Evolutionary conservation across 2,797 vertebrate species (phyloP), one percentile per base, ranked within the genome.

Genomic region (Argya squamiceps): DNA sequence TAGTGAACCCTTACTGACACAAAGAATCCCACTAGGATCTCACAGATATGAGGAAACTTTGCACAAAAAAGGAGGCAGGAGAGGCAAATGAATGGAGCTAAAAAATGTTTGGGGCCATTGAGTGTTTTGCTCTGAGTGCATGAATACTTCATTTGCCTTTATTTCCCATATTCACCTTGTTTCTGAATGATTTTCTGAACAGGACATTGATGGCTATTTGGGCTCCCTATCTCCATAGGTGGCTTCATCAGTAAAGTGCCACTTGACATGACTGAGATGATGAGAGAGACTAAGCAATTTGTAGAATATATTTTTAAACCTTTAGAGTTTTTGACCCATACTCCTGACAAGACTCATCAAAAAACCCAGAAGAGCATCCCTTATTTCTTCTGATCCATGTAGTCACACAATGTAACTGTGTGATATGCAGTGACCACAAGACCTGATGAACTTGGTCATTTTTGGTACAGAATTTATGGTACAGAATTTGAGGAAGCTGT

Each of bases 361-460:
- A 22, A 63, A 63, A 3, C 2, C 11, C 6, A 21, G 52, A 49
- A 62, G 59, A 64, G 29, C 3, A 16, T 1, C 4, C 3, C 7
- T 49, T 36, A 50, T 71, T 69, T 19, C 15, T 79, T 58, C 23
- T 70, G 23, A 70, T 60, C 21, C 21, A 15, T 1, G 2, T 18
- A 44, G 30, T 41, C 44, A n/a, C 0, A 1, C 9, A 7, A n/a
- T 22, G 20, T 24, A 53, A 53, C 6, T n/a, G n/a, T n/a, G n/a
- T n/a, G 22, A 12, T 9, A 4, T 60, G 16, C 16, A n/a, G 16
- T 30, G 55, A 50, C 10, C 5, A n/a, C 16, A 58, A 22, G 26
- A 46, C 5, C 18, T 60, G 56, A 16, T 10, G 3, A 77, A 46
- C 12, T 21, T 3, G 6, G 5, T 41, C 8, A 34, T 30, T 82